Percentiles rank a stretch among this genome's conserved stretches.
Evolutionary conservation across 2,797 vertebrate species (phyloP).

Genomic region (Balearica regulorum): DNA sequence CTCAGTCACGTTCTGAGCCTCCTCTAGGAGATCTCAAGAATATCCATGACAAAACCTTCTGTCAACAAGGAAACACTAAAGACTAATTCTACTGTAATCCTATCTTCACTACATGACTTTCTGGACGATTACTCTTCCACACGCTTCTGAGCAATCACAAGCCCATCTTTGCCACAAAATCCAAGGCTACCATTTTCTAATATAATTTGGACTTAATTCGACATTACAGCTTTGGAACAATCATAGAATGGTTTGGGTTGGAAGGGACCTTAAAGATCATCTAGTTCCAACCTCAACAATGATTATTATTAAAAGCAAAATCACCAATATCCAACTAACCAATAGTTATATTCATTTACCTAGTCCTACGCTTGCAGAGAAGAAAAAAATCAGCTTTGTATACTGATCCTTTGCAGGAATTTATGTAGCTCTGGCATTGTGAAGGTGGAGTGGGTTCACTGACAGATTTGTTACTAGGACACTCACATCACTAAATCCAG

Average conservation of each 20-base stretch:
- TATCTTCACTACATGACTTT: background rate
- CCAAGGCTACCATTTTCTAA: background rate
- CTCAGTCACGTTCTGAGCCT: background rate
- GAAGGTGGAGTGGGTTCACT: accelerated
- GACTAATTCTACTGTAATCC: no score
- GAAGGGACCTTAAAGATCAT: no score
- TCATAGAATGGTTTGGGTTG: background rate
- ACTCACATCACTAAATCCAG: background rate
- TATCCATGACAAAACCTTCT: background rate
- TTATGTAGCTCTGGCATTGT: background rate
- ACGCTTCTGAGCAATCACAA: background rate
- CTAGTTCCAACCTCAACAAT: no score
- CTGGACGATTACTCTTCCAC: background rate
- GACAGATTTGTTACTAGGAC: background rate
- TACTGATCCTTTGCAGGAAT: background rate
- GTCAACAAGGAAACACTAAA: background rate
- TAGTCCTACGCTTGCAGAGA: background rate
- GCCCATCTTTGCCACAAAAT: background rate
- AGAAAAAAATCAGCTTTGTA: background rate
- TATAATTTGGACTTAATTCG: background rate
- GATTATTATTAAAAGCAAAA: background rate
- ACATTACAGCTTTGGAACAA: background rate
- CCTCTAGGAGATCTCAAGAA: background rate
- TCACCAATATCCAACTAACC: background rate
- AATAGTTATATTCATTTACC: background rate